Evolutionary conservation across 2,888 invertebrate species (phyloP).

Genomic region (Lycaena phlaeas): DNA sequence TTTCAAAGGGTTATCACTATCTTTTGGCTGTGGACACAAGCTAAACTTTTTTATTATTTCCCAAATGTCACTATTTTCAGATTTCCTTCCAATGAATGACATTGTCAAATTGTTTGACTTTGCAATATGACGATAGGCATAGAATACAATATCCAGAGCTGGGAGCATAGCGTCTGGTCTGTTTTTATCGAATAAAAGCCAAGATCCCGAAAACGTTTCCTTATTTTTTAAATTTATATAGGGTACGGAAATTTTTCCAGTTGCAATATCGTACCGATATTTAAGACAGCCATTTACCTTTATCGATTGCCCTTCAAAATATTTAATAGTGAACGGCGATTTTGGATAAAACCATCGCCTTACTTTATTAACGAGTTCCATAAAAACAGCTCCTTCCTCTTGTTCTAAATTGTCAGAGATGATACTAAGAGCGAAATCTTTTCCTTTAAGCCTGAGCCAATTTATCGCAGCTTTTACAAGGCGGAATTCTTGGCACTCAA

Average conservation of each 20-base stretch:
- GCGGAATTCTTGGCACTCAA: not conserved
- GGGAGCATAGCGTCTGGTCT: slow-evolving; percentile 28
- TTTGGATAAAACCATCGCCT: too few species aligned
- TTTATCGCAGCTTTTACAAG: not conserved
- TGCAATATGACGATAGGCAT: slow-evolving; percentile 23
- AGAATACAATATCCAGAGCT: slow-evolving; percentile 27
- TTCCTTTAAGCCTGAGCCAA: not conserved
- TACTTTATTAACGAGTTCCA: not conserved
- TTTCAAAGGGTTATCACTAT: too few species aligned
- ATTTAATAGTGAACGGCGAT: too few species aligned
- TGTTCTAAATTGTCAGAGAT: not conserved
- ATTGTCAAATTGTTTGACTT: slow-evolving; percentile 12
- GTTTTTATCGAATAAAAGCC: slow-evolving; percentile 18
- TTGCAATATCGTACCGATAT: not conserved
- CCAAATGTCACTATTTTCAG: not conserved
- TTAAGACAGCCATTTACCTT: too few species aligned
- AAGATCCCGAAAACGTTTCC: slow-evolving; percentile 11
- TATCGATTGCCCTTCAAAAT: too few species aligned
- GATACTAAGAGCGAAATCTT: not conserved
- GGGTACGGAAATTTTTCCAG: not conserved
- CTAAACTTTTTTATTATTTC: not conserved
- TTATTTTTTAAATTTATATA: not conserved
- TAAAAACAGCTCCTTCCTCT: not conserved
- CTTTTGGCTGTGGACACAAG: too few species aligned
- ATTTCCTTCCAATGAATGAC: not conserved